A percentile compares a stretch with the other conserved stretches of the same genome.
phyloP scores from a whole-genome alignment of 2,888 invertebrate species.

The Coremacera marginata region DNA sequence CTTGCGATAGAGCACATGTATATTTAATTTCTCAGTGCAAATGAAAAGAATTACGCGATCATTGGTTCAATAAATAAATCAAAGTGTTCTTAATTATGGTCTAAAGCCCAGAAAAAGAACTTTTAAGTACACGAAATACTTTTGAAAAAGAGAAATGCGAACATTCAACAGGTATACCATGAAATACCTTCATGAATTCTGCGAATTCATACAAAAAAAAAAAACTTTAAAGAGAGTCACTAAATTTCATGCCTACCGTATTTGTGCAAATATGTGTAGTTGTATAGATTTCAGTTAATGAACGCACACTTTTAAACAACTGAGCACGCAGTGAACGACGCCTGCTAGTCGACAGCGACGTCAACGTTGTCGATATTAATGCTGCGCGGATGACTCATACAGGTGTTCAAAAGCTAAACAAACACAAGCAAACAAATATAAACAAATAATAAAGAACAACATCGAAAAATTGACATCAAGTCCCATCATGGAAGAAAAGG shows the following conservation, averaged over 20 bases:
- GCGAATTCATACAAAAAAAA: neutral
- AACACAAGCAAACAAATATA: neutral
- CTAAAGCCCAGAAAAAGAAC: too few species aligned
- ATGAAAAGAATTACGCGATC: too few species aligned
- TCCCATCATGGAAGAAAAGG: neutral
- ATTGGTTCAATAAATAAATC: too few species aligned
- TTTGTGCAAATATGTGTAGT: neutral
- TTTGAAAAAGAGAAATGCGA: too few species aligned
- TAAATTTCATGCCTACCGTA: neutral
- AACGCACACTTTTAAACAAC: neutral
- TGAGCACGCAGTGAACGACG: conserved; percentile 3
- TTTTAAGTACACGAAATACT: too few species aligned
- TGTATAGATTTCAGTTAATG: neutral
- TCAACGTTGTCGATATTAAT: neutral
- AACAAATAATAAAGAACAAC: conserved; percentile 5
- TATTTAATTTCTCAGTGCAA: too few species aligned
- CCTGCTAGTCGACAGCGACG: neutral
- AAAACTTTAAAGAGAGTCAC: neutral
- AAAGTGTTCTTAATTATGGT: too few species aligned
- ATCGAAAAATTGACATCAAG: neutral
- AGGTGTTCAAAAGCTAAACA: conserved; percentile 39
- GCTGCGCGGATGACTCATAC: conserved; percentile 47
- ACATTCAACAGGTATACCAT: neutral
- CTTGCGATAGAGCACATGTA: too few species aligned
- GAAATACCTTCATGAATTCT: neutral